Evolutionary conservation across 2,888 invertebrate species (phyloP).

Genomic region (Leptopilina drosophilae): DNA sequence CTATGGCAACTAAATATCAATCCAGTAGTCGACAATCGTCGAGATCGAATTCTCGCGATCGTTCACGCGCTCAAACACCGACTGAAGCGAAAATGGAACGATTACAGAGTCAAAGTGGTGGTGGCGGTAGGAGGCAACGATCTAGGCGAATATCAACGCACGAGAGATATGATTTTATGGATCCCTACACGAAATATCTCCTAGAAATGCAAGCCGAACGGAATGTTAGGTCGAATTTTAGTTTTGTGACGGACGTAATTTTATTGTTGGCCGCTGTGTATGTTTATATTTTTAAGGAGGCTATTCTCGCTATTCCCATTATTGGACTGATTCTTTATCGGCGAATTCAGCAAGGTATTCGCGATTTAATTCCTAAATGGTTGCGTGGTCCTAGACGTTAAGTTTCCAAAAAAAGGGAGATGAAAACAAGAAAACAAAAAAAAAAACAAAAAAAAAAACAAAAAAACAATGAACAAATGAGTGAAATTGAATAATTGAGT

Average conservation of each 20-base stretch:
- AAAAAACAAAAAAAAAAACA: no score
- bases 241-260: slow-evolving; percentile 86
- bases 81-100: slow-evolving; percentile 73
- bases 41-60: slow-evolving; percentile 69
- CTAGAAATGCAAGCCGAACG: slow-evolving; percentile 82
- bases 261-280: slow-evolving; percentile 88
- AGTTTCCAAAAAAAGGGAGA: neutral
- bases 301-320: slow-evolving; percentile 88
- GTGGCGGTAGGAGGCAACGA: slow-evolving; percentile 61
- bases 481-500: no score
- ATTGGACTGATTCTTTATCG: slow-evolving; percentile 87
- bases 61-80: slow-evolving; percentile 67
- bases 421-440: no score
- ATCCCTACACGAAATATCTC: slow-evolving; percentile 66
- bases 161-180: slow-evolving; percentile 45
- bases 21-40: slow-evolving; percentile 61
- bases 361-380: slow-evolving; percentile 63
- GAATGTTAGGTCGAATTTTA: slow-evolving; percentile 84
- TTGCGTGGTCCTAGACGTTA: slow-evolving; percentile 53
- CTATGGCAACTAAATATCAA: slow-evolving; percentile 44
- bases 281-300: slow-evolving; percentile 89
- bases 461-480: no score
- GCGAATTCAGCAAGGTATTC: slow-evolving; percentile 84
- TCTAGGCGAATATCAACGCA: slow-evolving; percentile 52
- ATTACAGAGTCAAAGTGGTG: slow-evolving; percentile 64